Evolutionary conservation across 1,140 invertebrate species (phyloP), one percentile per base, ranked within the genome.

Genomic region (Tetragonula clypearis): DNA sequence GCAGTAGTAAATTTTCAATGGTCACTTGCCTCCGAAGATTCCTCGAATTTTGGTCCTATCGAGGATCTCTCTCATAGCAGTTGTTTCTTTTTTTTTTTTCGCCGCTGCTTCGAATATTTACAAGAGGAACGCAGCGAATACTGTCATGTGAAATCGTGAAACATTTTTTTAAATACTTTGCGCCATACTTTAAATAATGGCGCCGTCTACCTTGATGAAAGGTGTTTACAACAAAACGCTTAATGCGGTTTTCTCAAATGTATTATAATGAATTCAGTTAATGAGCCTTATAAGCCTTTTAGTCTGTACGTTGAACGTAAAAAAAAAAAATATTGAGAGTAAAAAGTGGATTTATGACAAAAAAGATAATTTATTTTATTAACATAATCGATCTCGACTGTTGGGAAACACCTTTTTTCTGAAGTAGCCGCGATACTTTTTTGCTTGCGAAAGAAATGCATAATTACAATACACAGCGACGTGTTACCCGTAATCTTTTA

Each of bases 1-100:
- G 90, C 89, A 93, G 90, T 89, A 88, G 90, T 92, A 90, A 85
- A 91, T 89, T 92, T 92, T 90, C 65, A 74, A 77, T 85, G 84
- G 79, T 83, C 88, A 87, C 79, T 89, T 86, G 88, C 84, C 81
- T 79, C 80, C 86, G 86, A 83, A 81, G n/a, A 77, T 88, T 72
- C 60, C 58, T 72, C 68, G 77, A 73, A 49, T 69, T 81, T 79
- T 73, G 30, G 49, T 77, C 53, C 53, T 79, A 65, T 41, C 77
- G 58, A 73, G 82, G 77, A 79, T 68, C 62, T 26, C 41, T 58
- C 58, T 41, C 19, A 6, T 21, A 19, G 23, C 9, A 26, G 26
- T 79, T 35, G 17, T 12, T 74, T 73, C 41, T 76, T 41, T 9
- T 58, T 26, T 41, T 23, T 77, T n/a, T n/a, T 49, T 49, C 53